A percentile compares a stretch with the other conserved stretches of the same genome.
These are phyloP conservation scores for Chalcosyrphus nemorum DNA, from an alignment of 2,888 invertebrate genomes.

Conservation along the genomic window DNA sequence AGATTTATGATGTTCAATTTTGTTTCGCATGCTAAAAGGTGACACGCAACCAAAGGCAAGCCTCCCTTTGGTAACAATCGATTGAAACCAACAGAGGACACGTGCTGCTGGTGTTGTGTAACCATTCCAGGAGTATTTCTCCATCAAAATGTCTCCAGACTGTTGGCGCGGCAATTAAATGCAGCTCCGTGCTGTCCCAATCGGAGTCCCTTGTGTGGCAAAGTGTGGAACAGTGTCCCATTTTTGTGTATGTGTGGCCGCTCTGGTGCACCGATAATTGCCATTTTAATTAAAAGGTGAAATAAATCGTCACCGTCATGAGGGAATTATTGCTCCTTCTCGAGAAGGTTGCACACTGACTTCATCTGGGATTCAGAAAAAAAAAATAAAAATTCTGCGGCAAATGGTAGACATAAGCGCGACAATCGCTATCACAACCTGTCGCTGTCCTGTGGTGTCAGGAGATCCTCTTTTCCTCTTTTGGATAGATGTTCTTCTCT, in stretches of 20 bases:
- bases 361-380: constrained; percentile 38
- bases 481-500: constrained; percentile 8
- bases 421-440: constrained; percentile 55
- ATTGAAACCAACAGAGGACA: constrained; percentile 36
- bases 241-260: constrained; percentile 64
- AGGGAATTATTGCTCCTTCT: constrained; percentile 9
- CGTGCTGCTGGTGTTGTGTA: constrained; percentile 28
- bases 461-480: constrained; percentile 39
- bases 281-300: constrained; percentile 69
- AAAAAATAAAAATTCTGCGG: too few relatives aligned
- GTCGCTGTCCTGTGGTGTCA: constrained; percentile 51
- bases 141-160: constrained; percentile 56
- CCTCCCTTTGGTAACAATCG: constrained; percentile 8
- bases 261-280: constrained; percentile 65
- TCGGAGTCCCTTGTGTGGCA: constrained; percentile 2
- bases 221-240: constrained; percentile 51
- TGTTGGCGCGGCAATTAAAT: constrained; percentile 63
- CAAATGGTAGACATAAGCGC: constrained; percentile 33
- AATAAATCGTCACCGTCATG: constrained; percentile 54
- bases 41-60: constrained; percentile 51
- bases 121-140: constrained; percentile 9
- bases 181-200: constrained; percentile 48
- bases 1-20: constrained; percentile 57
- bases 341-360: constrained; percentile 11
- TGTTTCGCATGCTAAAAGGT: constrained; percentile 54